These are phyloP conservation scores for Chymomyza fuscimana DNA, from an alignment of 2,888 invertebrate genomes.

Conservation along the genomic window DNA sequence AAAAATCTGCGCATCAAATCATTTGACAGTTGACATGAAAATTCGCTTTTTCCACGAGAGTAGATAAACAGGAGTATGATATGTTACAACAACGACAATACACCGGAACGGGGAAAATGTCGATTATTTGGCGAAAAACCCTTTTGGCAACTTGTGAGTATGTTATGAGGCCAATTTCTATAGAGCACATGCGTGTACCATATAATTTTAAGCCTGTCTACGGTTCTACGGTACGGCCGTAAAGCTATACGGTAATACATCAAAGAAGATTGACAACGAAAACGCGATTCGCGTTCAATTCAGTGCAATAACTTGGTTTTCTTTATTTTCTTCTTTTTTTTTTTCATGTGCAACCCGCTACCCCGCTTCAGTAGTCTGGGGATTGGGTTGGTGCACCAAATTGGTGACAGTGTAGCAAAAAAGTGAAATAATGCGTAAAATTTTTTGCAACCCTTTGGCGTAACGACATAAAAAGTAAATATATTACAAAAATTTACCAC, in stretches of 20 bases:
- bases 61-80: background rate
- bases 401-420: conserved; percentile 54
- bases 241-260: conserved; percentile 50
- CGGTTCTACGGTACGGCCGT: background rate
- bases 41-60: conserved; percentile 55
- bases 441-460: conserved; percentile 67
- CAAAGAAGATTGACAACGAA: conserved; percentile 67
- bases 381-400: background rate
- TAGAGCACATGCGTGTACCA: background rate
- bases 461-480: conserved; percentile 21
- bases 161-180: conserved; percentile 18
- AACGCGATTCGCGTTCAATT: conserved; percentile 36
- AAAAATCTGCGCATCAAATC: conserved; percentile 45
- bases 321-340: conserved; percentile 9
- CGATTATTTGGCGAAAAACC: conserved; percentile 20
- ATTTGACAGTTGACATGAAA: conserved; percentile 71
- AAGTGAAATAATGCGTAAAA: conserved; percentile 49
- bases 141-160: conserved; percentile 32
- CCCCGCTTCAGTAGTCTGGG: background rate
- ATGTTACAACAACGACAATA: no score
- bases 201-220: conserved; percentile 60
- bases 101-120: background rate
- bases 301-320: conserved; percentile 60
- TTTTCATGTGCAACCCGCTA: conserved; percentile 48
- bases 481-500: conserved; percentile 66